Conservation (phyloP, 2,888 invertebrate genomes). For the Eristalinus aeneus region DNA sequence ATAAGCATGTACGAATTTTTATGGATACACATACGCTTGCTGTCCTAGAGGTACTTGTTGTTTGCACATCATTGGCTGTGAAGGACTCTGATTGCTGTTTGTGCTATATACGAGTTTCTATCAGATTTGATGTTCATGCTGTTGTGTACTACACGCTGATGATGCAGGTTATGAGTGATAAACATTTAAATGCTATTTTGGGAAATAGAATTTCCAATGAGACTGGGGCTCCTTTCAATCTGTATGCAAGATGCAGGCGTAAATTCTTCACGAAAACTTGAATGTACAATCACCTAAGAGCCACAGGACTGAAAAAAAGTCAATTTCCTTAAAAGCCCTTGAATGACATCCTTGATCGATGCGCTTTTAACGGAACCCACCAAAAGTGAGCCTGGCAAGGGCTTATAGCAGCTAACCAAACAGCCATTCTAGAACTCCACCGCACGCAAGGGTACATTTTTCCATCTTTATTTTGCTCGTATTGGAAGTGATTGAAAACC, state of each 20-base stretch:
- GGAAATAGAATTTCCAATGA: conserved; percentile 64
- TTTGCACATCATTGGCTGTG: conserved; percentile 56
- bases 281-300: too few relatives aligned
- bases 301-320: background rate
- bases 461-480: background rate
- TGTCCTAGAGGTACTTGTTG: conserved; percentile 22
- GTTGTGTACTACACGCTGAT: background rate
- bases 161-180: conserved; percentile 37
- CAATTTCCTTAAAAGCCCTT: too few relatives aligned
- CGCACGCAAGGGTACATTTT: background rate
- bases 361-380: background rate
- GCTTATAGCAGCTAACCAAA: too few relatives aligned
- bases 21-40: background rate
- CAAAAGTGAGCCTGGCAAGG: background rate
- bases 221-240: conserved; percentile 40
- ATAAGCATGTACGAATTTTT: background rate
- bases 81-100: conserved; percentile 59
- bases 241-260: conserved; percentile 6
- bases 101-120: conserved; percentile 39
- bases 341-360: background rate
- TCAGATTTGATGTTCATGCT: background rate
- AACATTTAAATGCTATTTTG: conserved; percentile 60
- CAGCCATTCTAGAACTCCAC: background rate
- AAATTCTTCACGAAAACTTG: too few relatives aligned
- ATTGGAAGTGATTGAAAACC: background rate